phyloP scores from a whole-genome alignment of 1,140 invertebrate species.

The Eciton burchellii region DNA sequence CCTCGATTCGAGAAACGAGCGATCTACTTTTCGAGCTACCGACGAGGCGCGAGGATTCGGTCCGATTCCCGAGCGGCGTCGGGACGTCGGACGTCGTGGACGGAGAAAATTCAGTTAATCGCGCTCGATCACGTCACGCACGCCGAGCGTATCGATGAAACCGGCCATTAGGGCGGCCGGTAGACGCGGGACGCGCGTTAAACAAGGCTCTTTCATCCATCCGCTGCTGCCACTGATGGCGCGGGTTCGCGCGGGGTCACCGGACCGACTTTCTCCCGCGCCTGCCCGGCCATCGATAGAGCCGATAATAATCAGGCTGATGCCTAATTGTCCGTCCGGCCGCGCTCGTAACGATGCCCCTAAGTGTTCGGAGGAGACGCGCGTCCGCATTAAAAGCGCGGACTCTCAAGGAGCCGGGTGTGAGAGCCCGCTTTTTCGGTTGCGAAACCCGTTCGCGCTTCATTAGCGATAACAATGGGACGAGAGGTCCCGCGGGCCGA shows the following conservation, averaged over 20 bases:
- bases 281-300: conserved; percentile 37
- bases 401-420: conserved; percentile 42
- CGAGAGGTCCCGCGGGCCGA: conserved; percentile 36
- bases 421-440: conserved; percentile 56
- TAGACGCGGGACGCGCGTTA: not conserved
- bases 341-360: conserved; percentile 25
- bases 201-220: conserved; percentile 25
- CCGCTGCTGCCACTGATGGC: conserved; percentile 8
- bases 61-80: too few relatives aligned
- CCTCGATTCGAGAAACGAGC: too few relatives aligned
- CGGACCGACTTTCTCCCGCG: conserved; percentile 69
- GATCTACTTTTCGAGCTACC: too few relatives aligned
- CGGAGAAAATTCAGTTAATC: conserved; percentile 27
- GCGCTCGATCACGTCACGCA: not conserved
- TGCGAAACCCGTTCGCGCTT: conserved; percentile 58
- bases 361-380: conserved; percentile 49
- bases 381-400: conserved; percentile 50
- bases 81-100: too few relatives aligned
- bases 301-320: conserved; percentile 71
- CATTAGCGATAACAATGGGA: conserved; percentile 56
- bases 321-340: conserved; percentile 63
- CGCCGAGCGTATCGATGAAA: conserved; percentile 7
- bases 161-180: conserved; percentile 9
- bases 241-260: conserved; percentile 51
- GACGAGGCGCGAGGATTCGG: not conserved